Conservation (phyloP, 1,140 invertebrate genomes). For the Pygmarrhopalites habei region DNA sequence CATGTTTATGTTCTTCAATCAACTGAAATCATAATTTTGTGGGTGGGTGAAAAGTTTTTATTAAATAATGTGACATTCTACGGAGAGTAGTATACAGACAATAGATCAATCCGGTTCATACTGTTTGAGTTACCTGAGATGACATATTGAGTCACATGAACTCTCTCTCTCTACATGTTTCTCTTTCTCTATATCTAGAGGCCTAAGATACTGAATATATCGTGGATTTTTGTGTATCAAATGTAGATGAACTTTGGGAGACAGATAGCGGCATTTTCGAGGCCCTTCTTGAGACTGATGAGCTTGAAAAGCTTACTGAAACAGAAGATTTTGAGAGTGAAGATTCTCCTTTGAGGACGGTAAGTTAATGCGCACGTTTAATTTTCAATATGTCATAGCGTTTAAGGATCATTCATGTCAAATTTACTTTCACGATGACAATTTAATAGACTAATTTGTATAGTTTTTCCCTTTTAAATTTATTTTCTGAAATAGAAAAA, state of each 20-base stretch:
- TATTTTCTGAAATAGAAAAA: not conserved
- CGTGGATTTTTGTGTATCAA: no score
- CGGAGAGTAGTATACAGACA: no score
- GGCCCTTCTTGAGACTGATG: constrained; percentile 4
- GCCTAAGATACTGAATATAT: no score
- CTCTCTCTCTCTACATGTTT: no score
- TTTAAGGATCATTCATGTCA: not conserved
- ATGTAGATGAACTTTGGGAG: constrained; percentile 34
- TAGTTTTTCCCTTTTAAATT: not conserved
- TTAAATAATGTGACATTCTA: no score
- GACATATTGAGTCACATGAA: no score
- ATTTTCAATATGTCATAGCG: not conserved
- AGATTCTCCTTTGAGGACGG: constrained; percentile 6
- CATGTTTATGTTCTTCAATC: no score
- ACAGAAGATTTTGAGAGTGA: constrained; percentile 7
- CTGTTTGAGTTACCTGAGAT: no score
- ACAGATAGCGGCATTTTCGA: constrained; percentile 35
- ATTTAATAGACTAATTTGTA: not conserved
- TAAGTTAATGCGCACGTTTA: constrained; percentile 1
- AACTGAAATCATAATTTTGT: no score
- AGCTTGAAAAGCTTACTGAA: not conserved
- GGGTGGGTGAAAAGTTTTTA: no score
- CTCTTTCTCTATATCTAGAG: no score
- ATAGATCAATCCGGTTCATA: no score
- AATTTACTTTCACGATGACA: not conserved